Conservation (phyloP, 2,888 invertebrate species). For the Digitonthophagus gazella region DNA sequence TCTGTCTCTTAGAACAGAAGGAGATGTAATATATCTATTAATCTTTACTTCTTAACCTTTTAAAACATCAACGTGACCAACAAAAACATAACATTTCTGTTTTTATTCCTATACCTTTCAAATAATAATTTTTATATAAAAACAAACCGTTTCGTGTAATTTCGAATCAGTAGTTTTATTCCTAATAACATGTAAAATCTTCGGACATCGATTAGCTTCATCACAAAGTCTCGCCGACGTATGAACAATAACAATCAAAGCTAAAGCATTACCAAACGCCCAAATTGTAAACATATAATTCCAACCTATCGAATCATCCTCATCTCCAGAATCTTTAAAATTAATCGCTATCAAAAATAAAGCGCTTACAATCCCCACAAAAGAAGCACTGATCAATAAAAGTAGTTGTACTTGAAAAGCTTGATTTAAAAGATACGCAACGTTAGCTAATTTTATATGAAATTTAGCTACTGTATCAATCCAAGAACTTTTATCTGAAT, state of each 20-base stretch:
- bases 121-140: too few relatives aligned
- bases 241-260: constrained; percentile 39
- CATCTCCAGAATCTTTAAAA: constrained; percentile 31
- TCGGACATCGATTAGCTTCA: constrained; percentile 41
- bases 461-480: constrained; percentile 39
- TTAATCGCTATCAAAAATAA: constrained; percentile 39
- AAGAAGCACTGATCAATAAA: constrained; percentile 38
- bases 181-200: constrained; percentile 42
- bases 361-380: constrained; percentile 40
- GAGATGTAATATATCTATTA: too few relatives aligned
- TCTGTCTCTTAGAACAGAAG: too few relatives aligned
- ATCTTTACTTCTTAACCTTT: too few relatives aligned
- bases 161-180: constrained; percentile 38
- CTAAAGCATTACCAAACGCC: constrained; percentile 40
- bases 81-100: too few relatives aligned
- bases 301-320: constrained; percentile 22
- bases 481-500: constrained; percentile 30
- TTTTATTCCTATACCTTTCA: too few relatives aligned
- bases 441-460: constrained; percentile 40
- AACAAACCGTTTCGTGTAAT: constrained; percentile 40
- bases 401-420: constrained; percentile 41
- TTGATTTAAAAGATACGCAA: constrained; percentile 39
- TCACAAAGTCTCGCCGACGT: constrained; percentile 40
- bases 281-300: constrained; percentile 37
- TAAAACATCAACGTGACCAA: too few relatives aligned